Evolutionary conservation across 2,797 vertebrate genomes (phyloP), one percentile per base, ranked within the genome.

Genomic region (Cossypha polioptera): DNA sequence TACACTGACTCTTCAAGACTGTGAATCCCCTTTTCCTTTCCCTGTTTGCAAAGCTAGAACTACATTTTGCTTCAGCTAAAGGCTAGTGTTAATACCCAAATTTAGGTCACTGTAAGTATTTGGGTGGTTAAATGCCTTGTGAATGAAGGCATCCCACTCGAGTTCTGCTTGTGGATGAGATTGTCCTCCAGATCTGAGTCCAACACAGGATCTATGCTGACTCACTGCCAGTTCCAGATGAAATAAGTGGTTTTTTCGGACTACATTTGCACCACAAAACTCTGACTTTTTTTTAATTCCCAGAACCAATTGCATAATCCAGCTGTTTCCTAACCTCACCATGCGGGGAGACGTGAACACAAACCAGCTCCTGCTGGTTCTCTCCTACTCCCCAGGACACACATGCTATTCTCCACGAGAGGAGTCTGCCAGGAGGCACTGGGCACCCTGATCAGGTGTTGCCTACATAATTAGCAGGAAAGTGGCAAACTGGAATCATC

Each of bases 381-480:
- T 57, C 12, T 73, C 10, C 28, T 51, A 2, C 13, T 73, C 13
- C 11, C 11, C 29, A 65, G 57, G 36, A 48, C 40, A 65, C 10
- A 19, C 35, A 24, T 15, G 25, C 5, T 74, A 3, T 28, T 85
- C 40, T 33, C 13, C 15, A 31, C 0, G 0, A 0, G 1, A 83
- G 15, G 8, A 72, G 22, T 16, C 38, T 61, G 28, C n/a, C 50
- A 81, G 58, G n/a, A 74, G n/a, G 12, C 51, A 61, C 8, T 5
- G 3, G 38, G 19, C 29, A 51, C 5, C 61, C 54, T 72, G 35
- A 62, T 66, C 25, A 86, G 66, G 19, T 71, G 16, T 31, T 48
- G 12, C 29, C 18, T 67, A 38, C 24, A 33, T 43, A 74, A 71
- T 21, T 50, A 86, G 13, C 26, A 81, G 66, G 58, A 86, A 85